Conservation (phyloP, 2,888 invertebrate species). For the Ganaspis brasiliensis region DNA sequence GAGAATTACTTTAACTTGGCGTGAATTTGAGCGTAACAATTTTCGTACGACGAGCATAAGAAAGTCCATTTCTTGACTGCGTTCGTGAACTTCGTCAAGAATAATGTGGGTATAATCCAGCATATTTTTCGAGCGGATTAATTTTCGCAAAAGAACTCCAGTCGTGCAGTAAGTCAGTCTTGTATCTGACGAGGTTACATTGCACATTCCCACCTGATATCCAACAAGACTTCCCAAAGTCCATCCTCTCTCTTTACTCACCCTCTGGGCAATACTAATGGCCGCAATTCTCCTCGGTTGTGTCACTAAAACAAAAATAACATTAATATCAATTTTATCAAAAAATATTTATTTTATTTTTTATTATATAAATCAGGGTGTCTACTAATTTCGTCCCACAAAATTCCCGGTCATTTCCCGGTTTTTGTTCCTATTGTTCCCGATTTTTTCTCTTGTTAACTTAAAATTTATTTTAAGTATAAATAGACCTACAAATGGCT, state of each 20-base stretch:
- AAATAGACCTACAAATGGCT: too few relatives aligned
- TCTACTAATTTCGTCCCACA: too few relatives aligned
- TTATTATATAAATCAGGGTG: too few relatives aligned
- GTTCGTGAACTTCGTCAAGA: constrained; percentile 96
- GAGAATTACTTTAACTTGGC: constrained; percentile 87
- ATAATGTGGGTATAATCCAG: constrained; percentile 93
- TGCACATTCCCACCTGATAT: constrained; percentile 91
- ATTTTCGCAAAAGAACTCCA: constrained; percentile 91
- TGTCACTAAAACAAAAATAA: constrained; percentile 84
- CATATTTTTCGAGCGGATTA: constrained; percentile 87
- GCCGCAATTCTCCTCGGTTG: constrained; percentile 97
- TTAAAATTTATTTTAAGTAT: too few relatives aligned
- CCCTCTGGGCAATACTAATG: constrained; percentile 92
- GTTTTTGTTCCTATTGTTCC: too few relatives aligned
- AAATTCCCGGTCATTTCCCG: too few relatives aligned
- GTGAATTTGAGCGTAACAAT: constrained; percentile 86
- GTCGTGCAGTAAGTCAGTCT: constrained; percentile 93
- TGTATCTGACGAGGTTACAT: constrained; percentile 85
- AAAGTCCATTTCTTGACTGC: constrained; percentile 96
- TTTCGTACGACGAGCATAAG: constrained; percentile 91
- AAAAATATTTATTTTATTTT: too few relatives aligned
- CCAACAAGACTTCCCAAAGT: constrained; percentile 91
- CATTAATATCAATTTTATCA: too few relatives aligned
- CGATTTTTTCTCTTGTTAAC: too few relatives aligned
- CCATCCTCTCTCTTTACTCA: constrained; percentile 93